Conservation (phyloP, 2,797 vertebrate species). For the Heteromormyrus szaboi region DNA sequence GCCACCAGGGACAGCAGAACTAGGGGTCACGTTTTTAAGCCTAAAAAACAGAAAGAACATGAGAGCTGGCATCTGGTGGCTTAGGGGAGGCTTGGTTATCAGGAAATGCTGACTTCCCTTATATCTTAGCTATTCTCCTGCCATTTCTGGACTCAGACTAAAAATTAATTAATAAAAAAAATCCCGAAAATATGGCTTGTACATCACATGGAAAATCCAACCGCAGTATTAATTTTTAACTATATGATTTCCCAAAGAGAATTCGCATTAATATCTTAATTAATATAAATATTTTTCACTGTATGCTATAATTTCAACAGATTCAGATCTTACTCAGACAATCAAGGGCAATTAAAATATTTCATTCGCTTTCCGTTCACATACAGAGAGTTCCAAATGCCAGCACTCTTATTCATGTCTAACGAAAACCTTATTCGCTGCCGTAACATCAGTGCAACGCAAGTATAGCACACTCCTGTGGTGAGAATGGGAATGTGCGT, state of each 20-base stretch:
- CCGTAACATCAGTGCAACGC: not conserved
- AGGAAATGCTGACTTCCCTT: not conserved
- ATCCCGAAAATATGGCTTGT: not conserved
- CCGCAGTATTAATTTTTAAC: not conserved
- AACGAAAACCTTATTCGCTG: not conserved
- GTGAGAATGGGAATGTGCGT: not conserved
- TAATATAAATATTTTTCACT: not conserved
- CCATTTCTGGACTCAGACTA: not conserved
- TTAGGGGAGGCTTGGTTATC: not conserved
- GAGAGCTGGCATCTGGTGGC: not conserved
- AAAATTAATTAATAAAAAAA: not conserved
- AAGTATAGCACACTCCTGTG: not conserved
- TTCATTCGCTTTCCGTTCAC: not conserved
- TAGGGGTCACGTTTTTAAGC: not conserved
- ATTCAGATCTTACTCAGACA: not conserved
- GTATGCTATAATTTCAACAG: not conserved
- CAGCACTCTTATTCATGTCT: not conserved
- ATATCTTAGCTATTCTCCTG: not conserved
- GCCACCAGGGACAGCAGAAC: not conserved
- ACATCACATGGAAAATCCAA: not conserved
- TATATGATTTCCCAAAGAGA: not conserved
- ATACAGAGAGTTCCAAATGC: not conserved
- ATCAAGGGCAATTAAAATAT: not conserved
- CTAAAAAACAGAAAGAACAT: not conserved
- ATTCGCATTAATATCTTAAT: not conserved